A percentile compares a stretch with the other conserved stretches of the same genome.
Conservation (phyloP, 2,888 invertebrate species). For the Hesperia comma region DNA sequence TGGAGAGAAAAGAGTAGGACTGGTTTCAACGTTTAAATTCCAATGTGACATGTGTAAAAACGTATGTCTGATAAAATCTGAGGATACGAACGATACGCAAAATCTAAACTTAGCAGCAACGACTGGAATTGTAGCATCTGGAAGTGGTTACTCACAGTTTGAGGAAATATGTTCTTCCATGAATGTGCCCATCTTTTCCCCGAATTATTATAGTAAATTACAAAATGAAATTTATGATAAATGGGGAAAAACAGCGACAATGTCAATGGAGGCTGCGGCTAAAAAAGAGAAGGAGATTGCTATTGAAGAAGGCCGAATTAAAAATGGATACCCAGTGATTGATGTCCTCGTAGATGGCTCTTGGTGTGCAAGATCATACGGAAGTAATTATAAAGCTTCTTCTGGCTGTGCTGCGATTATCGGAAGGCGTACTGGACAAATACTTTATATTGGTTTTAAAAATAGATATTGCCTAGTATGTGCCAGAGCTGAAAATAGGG, state of each 20-base stretch:
- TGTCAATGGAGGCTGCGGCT: constrained; percentile 37
- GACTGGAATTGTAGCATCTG: constrained; percentile 36
- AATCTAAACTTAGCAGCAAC: constrained; percentile 36
- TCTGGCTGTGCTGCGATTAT: no score
- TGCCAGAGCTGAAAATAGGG: no score
- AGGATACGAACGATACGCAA: constrained; percentile 10
- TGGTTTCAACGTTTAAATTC: constrained; percentile 28
- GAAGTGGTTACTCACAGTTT: constrained; percentile 37
- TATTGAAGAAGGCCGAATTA: constrained; percentile 38
- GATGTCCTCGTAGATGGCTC: constrained; percentile 14
- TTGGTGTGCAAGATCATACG: constrained; percentile 1
- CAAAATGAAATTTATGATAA: constrained; percentile 34
- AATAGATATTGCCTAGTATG: constrained; percentile 7
- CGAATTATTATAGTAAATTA: constrained; percentile 8
- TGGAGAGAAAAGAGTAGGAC: no score
- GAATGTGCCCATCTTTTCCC: constrained; percentile 26
- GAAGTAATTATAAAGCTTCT: no score
- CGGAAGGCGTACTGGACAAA: no score
- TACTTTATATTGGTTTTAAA: not conserved
- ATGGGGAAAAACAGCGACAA: constrained; percentile 32
- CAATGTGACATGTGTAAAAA: constrained; percentile 29
- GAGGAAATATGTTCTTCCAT: constrained; percentile 26
- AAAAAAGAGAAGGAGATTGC: constrained; percentile 39
- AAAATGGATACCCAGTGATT: constrained; percentile 25
- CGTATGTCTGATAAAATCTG: no score